These are phyloP conservation scores for Crocallis elinguaria DNA, from an alignment of 2,888 invertebrate species.

Conservation along the genomic window DNA sequence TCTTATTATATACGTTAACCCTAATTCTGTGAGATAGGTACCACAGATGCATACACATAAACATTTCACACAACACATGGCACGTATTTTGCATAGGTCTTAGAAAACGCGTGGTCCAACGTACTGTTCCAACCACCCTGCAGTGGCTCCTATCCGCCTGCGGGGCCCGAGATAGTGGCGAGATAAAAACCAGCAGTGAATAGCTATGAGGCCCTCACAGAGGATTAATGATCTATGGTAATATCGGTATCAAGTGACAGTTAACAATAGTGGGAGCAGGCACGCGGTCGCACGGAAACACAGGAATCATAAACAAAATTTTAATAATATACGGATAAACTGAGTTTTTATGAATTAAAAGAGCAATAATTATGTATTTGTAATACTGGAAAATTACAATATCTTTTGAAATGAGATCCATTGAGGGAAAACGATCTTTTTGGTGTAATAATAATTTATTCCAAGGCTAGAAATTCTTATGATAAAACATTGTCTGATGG, in stretches of 20 bases:
- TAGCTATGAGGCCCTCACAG: constrained; percentile 42
- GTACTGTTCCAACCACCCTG: constrained; percentile 1
- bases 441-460: no score
- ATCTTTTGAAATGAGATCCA: no score
- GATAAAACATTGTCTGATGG: no score
- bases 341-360: not conserved
- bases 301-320: constrained; percentile 6
- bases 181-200: constrained; percentile 51
- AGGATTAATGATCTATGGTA: constrained; percentile 51
- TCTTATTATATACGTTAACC: no score
- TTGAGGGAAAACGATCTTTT: no score
- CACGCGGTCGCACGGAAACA: constrained; percentile 11
- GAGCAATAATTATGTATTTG: no score
- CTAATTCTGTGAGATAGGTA: no score
- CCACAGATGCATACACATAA: no score
- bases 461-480: no score
- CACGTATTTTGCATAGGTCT: no score
- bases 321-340: not conserved
- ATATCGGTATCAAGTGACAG: constrained; percentile 41
- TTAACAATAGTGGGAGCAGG: constrained; percentile 19
- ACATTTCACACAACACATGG: no score
- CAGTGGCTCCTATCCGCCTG: constrained; percentile 1
- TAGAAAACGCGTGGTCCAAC: not conserved
- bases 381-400: no score
- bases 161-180: constrained; percentile 42